A percentile compares a stretch with the other conserved stretches of the same genome.
Conservation (phyloP, 1,140 invertebrate genomes). For the Leguminivora glycinivorella region DNA sequence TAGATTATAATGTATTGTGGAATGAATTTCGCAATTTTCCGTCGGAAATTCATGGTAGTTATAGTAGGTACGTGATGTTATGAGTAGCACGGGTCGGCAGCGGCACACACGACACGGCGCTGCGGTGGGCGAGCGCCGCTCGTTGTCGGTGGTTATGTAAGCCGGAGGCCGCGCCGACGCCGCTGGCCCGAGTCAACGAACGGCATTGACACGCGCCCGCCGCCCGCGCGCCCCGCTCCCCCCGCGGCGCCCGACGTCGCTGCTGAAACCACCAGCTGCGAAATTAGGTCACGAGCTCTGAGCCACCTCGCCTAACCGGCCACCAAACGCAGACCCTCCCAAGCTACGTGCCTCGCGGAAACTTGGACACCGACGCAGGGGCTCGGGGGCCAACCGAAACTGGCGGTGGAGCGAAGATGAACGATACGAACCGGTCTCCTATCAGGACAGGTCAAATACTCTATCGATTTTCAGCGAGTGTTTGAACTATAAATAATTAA, state of each 20-base stretch:
- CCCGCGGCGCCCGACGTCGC: slow-evolving; percentile 52
- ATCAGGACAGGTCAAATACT: slow-evolving; percentile 47
- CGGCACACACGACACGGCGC: slow-evolving; percentile 53
- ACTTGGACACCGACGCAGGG: slow-evolving; percentile 31
- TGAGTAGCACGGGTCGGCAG: slow-evolving; percentile 4
- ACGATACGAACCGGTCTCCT: slow-evolving; percentile 54
- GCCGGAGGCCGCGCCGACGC: slow-evolving; percentile 73
- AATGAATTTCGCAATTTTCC: not conserved
- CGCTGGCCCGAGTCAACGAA: slow-evolving; percentile 74
- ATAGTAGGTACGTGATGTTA: not conserved
- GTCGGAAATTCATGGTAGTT: not conserved
- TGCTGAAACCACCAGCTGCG: slow-evolving; percentile 76
- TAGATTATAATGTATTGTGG: not conserved
- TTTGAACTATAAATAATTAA: slow-evolving; percentile 8
- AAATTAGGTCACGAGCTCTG: slow-evolving; percentile 76
- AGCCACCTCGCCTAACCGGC: slow-evolving; percentile 64
- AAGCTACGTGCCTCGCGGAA: slow-evolving; percentile 35
- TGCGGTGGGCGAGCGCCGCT: slow-evolving; percentile 39
- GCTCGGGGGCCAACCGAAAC: slow-evolving; percentile 39
- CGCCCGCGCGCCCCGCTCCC: slow-evolving; percentile 38
- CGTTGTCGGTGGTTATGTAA: slow-evolving; percentile 77
- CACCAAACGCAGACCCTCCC: slow-evolving; percentile 54
- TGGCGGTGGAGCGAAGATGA: slow-evolving; percentile 58
- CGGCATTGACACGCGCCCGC: slow-evolving; percentile 74
- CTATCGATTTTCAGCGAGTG: slow-evolving; percentile 38